Conservation (phyloP, 2,888 invertebrate species). For the Horisme vitalbata region DNA sequence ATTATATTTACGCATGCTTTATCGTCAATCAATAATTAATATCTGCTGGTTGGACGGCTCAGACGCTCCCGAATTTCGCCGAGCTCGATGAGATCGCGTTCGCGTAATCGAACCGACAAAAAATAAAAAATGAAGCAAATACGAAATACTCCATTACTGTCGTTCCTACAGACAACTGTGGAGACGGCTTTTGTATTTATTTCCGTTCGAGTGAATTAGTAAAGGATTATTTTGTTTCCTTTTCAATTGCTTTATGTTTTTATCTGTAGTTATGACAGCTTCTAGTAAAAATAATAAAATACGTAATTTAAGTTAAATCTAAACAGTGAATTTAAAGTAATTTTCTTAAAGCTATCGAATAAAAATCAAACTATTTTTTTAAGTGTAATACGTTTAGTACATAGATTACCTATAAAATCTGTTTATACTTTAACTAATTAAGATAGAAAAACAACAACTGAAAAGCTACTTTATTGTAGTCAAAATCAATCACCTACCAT, state of each 20-base stretch:
- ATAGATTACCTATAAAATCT: no score
- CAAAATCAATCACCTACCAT: neutral
- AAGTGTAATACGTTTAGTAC: no score
- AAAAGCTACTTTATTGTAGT: neutral
- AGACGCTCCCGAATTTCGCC: constrained; percentile 82
- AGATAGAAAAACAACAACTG: neutral
- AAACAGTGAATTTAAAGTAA: no score
- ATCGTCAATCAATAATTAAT: constrained; percentile 83
- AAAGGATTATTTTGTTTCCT: constrained; percentile 6
- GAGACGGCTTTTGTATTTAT: constrained; percentile 48
- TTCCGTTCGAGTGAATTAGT: constrained; percentile 5
- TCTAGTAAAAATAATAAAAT: no score
- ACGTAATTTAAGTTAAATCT: no score
- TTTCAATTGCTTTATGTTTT: constrained; percentile 3
- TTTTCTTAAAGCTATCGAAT: no score
- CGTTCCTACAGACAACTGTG: constrained; percentile 48
- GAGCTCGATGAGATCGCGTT: constrained; percentile 80
- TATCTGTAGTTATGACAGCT: neutral
- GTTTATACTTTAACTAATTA: no score
- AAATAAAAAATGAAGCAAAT: constrained; percentile 82
- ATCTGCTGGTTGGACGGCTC: constrained; percentile 72
- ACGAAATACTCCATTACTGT: constrained; percentile 81
- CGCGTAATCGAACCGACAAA: constrained; percentile 81
- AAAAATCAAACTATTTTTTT: no score
- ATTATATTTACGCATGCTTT: constrained; percentile 73